These are phyloP conservation scores for Helobdella robusta DNA, from an alignment of 2,888 invertebrate genomes.

Conservation along the genomic window DNA sequence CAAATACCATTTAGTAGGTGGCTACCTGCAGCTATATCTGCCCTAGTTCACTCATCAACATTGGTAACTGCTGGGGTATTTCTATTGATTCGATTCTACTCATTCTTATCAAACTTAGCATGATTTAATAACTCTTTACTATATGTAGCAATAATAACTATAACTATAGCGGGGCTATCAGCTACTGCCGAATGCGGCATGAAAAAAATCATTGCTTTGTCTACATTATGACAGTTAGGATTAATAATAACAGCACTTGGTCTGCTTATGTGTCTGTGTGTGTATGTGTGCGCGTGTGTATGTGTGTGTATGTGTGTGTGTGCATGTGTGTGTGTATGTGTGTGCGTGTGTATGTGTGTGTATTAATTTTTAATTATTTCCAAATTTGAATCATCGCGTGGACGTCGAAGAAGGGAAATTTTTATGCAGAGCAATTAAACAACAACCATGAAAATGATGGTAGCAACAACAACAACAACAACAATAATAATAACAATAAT, in stretches of 20 bases:
- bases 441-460: no score
- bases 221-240: constrained; percentile 66
- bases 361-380: no score
- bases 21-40: constrained; percentile 66
- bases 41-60: constrained; percentile 68
- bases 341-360: no score
- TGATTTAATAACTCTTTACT: constrained; percentile 54
- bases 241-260: constrained; percentile 63
- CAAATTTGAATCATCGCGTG: no score
- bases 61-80: constrained; percentile 68
- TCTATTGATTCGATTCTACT: constrained; percentile 63
- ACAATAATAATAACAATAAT: no score
- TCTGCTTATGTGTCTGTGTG: no score
- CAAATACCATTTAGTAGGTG: constrained; percentile 72
- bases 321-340: no score
- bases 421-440: no score
- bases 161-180: constrained; percentile 43
- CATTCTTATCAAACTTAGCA: constrained; percentile 49
- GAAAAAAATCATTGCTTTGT: constrained; percentile 70
- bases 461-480: no score
- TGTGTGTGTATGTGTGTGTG: no score
- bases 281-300: no score
- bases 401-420: no score
- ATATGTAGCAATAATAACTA: constrained; percentile 50
- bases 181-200: constrained; percentile 55